Evolutionary conservation across 2,888 invertebrate genomes (phyloP).

Genomic region (Drosophila algonquin): DNA sequence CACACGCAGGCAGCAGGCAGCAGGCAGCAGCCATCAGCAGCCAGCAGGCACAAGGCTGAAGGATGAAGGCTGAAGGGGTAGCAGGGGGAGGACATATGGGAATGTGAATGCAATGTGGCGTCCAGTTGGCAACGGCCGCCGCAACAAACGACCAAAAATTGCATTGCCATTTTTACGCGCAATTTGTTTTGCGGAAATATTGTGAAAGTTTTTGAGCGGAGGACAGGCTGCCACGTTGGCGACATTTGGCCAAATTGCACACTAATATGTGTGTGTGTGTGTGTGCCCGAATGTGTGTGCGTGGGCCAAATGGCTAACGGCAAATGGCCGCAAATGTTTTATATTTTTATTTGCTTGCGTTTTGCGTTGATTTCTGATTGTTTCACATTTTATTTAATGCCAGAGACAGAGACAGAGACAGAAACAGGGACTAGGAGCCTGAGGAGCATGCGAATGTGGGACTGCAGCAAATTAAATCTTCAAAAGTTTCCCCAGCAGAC

Average conservation of each 20-base stretch:
- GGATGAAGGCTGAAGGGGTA: not conserved
- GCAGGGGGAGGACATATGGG: slow-evolving; percentile 31
- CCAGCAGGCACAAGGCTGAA: not conserved
- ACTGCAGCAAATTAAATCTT: slow-evolving; percentile 13
- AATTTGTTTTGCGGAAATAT: slow-evolving; percentile 77
- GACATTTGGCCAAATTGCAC: slow-evolving; percentile 78
- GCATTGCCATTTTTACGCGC: slow-evolving; percentile 79
- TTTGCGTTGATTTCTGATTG: slow-evolving; percentile 76
- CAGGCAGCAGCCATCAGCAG: too few relatives aligned
- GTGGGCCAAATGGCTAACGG: slow-evolving; percentile 64
- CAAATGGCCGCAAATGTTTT: slow-evolving; percentile 73
- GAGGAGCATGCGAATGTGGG: not conserved
- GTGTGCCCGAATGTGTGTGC: slow-evolving; percentile 1
- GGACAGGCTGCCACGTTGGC: slow-evolving; percentile 73
- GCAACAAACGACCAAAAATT: slow-evolving; percentile 80
- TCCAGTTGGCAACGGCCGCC: slow-evolving; percentile 80
- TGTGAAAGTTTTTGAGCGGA: slow-evolving; percentile 70
- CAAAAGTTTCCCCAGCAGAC: slow-evolving; percentile 30
- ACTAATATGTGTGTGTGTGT: slow-evolving; percentile 57
- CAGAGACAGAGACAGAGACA: slow-evolving; percentile 15
- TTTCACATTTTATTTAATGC: slow-evolving; percentile 77
- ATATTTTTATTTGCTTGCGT: slow-evolving; percentile 69
- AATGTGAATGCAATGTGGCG: slow-evolving; percentile 77
- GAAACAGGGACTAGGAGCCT: not conserved
- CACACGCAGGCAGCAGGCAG: slow-evolving; percentile 9